Conservation (phyloP, 2,113 vertebrate genomes). For the Mionectes macconnelli region DNA sequence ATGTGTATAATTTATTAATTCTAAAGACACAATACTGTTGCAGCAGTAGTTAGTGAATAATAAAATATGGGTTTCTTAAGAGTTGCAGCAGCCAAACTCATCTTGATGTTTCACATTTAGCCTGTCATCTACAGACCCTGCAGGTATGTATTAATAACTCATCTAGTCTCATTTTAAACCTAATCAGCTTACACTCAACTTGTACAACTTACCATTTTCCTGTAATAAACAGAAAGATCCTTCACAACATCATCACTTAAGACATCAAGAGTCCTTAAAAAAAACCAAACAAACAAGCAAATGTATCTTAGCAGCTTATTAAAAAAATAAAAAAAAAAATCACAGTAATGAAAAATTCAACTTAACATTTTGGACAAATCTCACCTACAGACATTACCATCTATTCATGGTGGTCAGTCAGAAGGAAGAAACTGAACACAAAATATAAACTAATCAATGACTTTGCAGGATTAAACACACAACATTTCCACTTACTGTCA, state of each 20-base stretch:
- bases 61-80: neutral
- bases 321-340: neutral
- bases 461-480: neutral
- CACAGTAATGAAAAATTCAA: neutral
- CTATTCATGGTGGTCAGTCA: neutral
- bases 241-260: slow-evolving; percentile 90
- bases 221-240: slow-evolving; percentile 89
- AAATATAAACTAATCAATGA: neutral
- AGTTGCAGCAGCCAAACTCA: neutral
- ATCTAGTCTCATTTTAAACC: neutral
- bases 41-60: neutral
- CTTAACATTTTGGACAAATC: neutral
- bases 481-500: neutral
- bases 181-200: neutral
- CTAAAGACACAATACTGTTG: neutral
- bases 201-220: slow-evolving; percentile 83
- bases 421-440: neutral
- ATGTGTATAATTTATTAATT: neutral
- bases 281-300: neutral
- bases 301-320: neutral
- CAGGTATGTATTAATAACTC: neutral
- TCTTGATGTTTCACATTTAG: neutral
- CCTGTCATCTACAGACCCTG: neutral
- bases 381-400: neutral
- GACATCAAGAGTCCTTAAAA: slow-evolving; percentile 87